Conservation (phyloP, 2,113 vertebrate species). For the Columba livia region DNA sequence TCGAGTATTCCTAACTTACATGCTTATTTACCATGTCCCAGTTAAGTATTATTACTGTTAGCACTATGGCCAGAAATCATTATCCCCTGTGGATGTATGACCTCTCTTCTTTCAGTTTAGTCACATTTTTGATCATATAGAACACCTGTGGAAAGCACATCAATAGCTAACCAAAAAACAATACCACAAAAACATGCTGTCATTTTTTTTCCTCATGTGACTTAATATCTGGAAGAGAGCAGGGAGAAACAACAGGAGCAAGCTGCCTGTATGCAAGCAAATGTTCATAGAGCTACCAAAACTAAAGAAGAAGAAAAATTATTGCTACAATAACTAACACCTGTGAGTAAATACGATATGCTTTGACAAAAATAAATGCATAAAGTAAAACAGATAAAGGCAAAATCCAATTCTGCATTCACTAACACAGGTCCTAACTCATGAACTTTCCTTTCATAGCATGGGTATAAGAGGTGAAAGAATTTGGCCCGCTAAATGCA, state of each 20-base stretch:
- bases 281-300: constrained; percentile 6
- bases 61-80: not conserved
- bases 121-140: not conserved
- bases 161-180: not conserved
- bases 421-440: not conserved
- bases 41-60: not conserved
- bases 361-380: not conserved
- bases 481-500: not conserved
- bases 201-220: not conserved
- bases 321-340: not conserved
- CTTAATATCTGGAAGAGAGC: not conserved
- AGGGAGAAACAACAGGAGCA: not conserved
- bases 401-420: not conserved
- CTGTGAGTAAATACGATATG: not conserved
- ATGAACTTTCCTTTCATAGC: not conserved
- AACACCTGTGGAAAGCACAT: not conserved
- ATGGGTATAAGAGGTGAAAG: not conserved
- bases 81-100: not conserved
- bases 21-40: not conserved
- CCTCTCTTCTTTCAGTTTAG: not conserved
- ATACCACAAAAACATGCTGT: not conserved
- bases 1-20: not conserved
- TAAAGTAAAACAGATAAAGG: not conserved
- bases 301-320: constrained; percentile 12
- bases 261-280: not conserved